Base-by-base conservation (phyloP, 2,797 vertebrate species). In the Echiichthys vipera region DNA sequence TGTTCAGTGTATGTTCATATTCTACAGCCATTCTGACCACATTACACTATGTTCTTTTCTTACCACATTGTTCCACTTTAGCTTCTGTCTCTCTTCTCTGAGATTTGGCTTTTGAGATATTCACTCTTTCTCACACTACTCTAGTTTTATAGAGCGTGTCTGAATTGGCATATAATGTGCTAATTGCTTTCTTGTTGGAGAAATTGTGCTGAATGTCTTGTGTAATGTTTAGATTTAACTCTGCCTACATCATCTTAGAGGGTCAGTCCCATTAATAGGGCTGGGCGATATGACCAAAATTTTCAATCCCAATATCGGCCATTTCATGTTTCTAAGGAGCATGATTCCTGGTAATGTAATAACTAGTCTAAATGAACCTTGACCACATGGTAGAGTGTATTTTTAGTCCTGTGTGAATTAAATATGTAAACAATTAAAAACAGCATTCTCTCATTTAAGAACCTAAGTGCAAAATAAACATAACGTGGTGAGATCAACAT, bases 151-250 rank as follows among this genome's bases (percentile, higher is more conserved):
- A 49, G 37, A 59, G 24, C 2, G 2, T 24, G 25, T 64, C 55
- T 49, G 49, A 67, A 56, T 39, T 36, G 22, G 18, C 53, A 43
- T 36, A 8, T 54, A 4, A 61, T 29, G 9, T 49, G 27, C 55
- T 63, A 32, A 66, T 25, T 64, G 17, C 24, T 67, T 24, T 74
- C 18, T 36, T 70, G 30, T 58, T 74, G 11, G 46, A 24, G 29
- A 77, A 57, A 42, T 71, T 77, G n/a, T 71, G 49, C 24, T 62
- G 17, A 69, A 66, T 81, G 25, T 80, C 40, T 53, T 75, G 47
- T 77, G 40, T 40, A 69, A 67, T 76, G 65, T 73, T 70, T 40
- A 50, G n/a, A 40, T 61, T 57, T 59, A 42, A 45, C 37, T 70
- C 11, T 79, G 27, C 56, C 25, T 15, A 24, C 64, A 56, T 34